Evolutionary conservation across 2,888 invertebrate species (phyloP), one percentile per base, ranked within the genome.

Genomic region (Auanema sp.): DNA sequence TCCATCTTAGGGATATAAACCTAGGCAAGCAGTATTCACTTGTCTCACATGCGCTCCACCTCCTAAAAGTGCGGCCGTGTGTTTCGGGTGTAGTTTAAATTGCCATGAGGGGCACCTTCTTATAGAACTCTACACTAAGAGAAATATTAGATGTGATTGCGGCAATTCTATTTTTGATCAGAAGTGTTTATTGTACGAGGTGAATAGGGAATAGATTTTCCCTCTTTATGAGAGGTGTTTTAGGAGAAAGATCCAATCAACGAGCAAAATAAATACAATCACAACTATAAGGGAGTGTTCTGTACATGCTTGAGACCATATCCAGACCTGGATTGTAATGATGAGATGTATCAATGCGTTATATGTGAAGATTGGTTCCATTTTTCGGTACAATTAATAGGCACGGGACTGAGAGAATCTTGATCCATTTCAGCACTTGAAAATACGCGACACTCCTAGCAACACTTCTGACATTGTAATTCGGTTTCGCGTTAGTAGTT

Each of bases 311-410:
- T 90, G 47, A 88, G 93, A 60, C 95, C 95, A 0, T 98, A 96
- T 85, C 97, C 97, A 12, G 96, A 97, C 85, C 90, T 91, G 0
- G 93, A 94, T 11, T 83, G 83, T 58, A 72, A 53, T 2, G 90
- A 90, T 59, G 94, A 94, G 86, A 97, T 97, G 96, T 89, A 95
- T 55, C 97, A 98, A 84, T 98, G 98, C 83, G 88, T 91, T 51
- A 87, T 95, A 59, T 98, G 98, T 85, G 98, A 98, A 84, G 97
- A 98, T 85, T 98, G 98, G 98, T 92, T 90, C 79, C 98, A 98
- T 86, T 88, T 90, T 25, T 85, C 87, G 84, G 89, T 89, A 73
- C 33, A 33, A 33, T 33, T n/a, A n/a, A 33, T 84, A 77, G 43
- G 43, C 23, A 21, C 3, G n/a, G 12, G 25, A n/a, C 57, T 14